Base-by-base conservation (phyloP, 2,113 vertebrate genomes). In the Hyperopisus bebe region DNA sequence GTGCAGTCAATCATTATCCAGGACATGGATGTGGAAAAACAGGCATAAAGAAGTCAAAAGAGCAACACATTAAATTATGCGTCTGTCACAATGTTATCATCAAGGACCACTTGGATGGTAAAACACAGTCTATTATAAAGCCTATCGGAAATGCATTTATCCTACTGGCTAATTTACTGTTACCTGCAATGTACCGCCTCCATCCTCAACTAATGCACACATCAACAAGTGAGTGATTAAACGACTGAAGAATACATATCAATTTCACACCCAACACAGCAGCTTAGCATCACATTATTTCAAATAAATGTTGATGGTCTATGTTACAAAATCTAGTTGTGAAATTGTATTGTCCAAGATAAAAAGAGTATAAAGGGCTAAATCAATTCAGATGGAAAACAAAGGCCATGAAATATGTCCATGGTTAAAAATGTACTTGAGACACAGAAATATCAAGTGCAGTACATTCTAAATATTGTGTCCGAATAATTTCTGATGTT, bases 51-150 rank as follows among this genome's bases (percentile, higher is more conserved):
- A 31, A 85, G 48, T 24, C 21, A 50, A 77, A 87, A 55, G 62
- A 90, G 74, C 31, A 46, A 85, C 13, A 87, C 80, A 90, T 90
- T 87, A 87, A 90, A 90, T 90, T 90, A 90, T 80, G 62, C 5
- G 48, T 62, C 77, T 80, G 85, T 87, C 58, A 87, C 85, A 47
- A 80, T 21, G 87, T 87, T 87, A 9, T 48, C 27, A 55, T 80
- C 85, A 42, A 39, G 62, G 85, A 70, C 84, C 89, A 87, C 89
- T 48, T 87, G 19, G 42, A 42, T 50, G 53, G 17, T n/a, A 66
- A 74, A 51, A 62, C 15, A 55, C 35, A 58, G 46, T 51, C 46
- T 90, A 77, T 87, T 87, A 50, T 39, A 62, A 53, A 87, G 47
- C n/a, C 47, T 53, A 77, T 74, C 42, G 47, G 47, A 86, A 87